Conservation (phyloP, 2,888 invertebrate species). For the Syrphus vitripennis region DNA sequence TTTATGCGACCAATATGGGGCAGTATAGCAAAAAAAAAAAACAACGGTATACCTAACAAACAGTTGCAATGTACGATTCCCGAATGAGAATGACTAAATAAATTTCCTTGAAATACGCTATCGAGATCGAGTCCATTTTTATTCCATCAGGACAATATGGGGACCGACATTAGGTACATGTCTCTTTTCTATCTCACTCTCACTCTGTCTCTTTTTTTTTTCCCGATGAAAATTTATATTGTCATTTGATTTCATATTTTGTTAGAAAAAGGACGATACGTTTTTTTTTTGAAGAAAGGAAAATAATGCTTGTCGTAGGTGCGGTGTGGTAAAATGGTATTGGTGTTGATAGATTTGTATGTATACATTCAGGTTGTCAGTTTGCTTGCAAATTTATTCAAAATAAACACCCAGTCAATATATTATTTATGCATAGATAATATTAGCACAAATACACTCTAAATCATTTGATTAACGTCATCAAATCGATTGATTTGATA, state of each 20-base stretch:
- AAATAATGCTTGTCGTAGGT: not conserved
- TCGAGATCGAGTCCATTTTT: conserved; percentile 41
- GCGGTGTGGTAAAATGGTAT: not conserved
- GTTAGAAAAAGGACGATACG: conserved; percentile 28
- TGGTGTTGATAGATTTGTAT: not conserved
- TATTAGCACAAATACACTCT: not conserved
- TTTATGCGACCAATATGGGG: conserved; percentile 7
- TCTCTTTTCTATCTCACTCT: not conserved
- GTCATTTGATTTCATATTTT: conserved; percentile 63
- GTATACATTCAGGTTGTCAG: conserved; percentile 21
- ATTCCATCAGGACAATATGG: conserved; percentile 41
- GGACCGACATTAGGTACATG: not conserved
- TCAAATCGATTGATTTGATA: not conserved
- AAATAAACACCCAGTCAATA: conserved; percentile 37
- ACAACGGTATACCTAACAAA: not conserved
- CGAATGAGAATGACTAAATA: not conserved
- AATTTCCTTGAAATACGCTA: conserved; percentile 7
- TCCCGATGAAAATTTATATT: conserved; percentile 44
- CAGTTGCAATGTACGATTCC: not conserved
- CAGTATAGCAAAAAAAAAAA: not conserved
- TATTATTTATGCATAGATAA: no score
- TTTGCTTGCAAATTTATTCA: conserved; percentile 53
- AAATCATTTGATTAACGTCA: not conserved
- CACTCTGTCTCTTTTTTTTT: not conserved
- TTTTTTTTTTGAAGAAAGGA: not conserved